phyloP scores from a whole-genome alignment of 64 coral and sea anemone species.

The Cladopsammia gracilis region DNA sequence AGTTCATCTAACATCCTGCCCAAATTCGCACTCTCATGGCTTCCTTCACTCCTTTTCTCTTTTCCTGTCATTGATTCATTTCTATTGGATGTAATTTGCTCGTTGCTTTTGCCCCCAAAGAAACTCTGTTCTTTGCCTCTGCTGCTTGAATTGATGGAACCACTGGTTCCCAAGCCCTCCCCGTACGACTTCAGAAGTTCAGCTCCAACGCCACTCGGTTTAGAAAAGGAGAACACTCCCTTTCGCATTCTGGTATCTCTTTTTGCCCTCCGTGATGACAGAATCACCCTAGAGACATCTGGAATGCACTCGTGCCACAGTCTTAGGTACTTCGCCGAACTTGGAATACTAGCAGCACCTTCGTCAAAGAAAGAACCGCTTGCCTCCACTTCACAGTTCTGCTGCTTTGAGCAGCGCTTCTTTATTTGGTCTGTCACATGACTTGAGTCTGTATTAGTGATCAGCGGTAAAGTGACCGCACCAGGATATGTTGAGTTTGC shows the following conservation, averaged over 20 bases:
- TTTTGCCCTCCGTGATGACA: conserved; percentile 11
- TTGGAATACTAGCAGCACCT: background rate
- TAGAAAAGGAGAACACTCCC: conserved; percentile 22
- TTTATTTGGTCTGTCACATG: conserved; percentile 33
- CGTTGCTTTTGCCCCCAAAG: conserved; percentile 35
- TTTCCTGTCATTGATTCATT: background rate
- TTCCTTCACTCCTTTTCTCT: background rate
- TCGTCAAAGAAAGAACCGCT: conserved; percentile 34
- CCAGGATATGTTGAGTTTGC: background rate
- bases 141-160: background rate
- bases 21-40: background rate
- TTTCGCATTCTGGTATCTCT: conserved; percentile 29
- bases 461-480: background rate
- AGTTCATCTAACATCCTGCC: background rate
- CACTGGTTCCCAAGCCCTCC: background rate
- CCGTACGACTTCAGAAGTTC: background rate
- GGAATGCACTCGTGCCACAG: conserved; percentile 86
- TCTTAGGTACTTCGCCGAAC: conserved; percentile 59
- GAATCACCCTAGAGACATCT: conserved; percentile 29
- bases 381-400: conserved; percentile 49
- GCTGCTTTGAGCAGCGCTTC: conserved; percentile 57
- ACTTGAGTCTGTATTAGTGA: background rate
- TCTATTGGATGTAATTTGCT: conserved; percentile 28
- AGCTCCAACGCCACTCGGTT: background rate
- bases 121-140: background rate